A percentile compares a stretch with the other conserved stretches of the same genome.
These are phyloP conservation scores for Mya arenaria DNA, from an alignment of 1,140 invertebrate genomes.

Conservation along the genomic window DNA sequence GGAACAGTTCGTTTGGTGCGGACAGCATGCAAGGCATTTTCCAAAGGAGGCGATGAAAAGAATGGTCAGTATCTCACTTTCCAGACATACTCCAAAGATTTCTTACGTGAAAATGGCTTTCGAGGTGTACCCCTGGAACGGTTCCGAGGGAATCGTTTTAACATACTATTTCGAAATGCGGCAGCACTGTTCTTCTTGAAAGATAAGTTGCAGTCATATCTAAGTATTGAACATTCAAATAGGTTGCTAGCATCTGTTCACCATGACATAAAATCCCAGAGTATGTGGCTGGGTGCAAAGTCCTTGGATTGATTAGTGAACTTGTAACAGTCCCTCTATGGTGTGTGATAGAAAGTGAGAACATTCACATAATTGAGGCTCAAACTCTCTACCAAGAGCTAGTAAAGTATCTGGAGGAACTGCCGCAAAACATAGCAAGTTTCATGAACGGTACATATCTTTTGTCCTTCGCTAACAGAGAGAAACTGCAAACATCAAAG, in stretches of 20 bases:
- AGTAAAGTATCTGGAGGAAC: background rate
- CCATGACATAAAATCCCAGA: background rate
- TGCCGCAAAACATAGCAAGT: background rate
- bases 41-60: conserved; percentile 51
- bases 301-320: conserved; percentile 23
- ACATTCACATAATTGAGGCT: conserved; percentile 20
- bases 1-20: conserved; percentile 20
- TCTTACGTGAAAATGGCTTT: conserved; percentile 5
- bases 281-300: conserved; percentile 33
- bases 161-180: conserved; percentile 40
- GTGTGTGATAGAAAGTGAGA: conserved; percentile 7
- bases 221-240: background rate
- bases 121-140: conserved; percentile 25
- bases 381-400: background rate
- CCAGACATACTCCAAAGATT: too few relatives aligned
- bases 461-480: background rate
- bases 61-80: too few relatives aligned
- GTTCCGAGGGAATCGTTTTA: conserved; percentile 45
- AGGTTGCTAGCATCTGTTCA: background rate
- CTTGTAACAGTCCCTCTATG: conserved; percentile 1
- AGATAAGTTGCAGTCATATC: background rate
- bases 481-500: background rate
- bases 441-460: conserved; percentile 22
- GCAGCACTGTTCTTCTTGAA: background rate
- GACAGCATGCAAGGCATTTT: conserved; percentile 50